phyloP scores from a whole-genome alignment of 2,113 vertebrate species.

The Phylloscopus whistleri region DNA sequence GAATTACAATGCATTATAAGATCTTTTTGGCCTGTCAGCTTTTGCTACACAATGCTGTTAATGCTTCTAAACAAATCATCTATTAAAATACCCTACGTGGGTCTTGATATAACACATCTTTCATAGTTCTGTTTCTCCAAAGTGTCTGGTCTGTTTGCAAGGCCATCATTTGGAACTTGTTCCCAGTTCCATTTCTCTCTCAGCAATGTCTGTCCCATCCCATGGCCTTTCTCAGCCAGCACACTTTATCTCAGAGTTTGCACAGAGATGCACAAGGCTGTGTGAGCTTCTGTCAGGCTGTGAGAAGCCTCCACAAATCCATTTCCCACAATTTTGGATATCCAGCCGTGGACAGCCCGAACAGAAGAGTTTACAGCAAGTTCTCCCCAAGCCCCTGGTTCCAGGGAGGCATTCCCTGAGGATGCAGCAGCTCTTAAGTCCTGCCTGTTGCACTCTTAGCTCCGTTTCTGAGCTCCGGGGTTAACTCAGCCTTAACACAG shows the following conservation, averaged over 20 bases:
- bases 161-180: background rate
- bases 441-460: background rate
- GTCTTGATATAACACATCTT: background rate
- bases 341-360: background rate
- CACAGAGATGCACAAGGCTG: background rate
- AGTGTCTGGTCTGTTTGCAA: background rate
- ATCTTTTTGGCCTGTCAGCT: background rate
- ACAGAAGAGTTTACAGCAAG: background rate
- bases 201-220: background rate
- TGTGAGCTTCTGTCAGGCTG: background rate
- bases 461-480: background rate
- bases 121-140: background rate
- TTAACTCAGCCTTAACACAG: background rate
- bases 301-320: background rate
- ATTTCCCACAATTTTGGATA: background rate
- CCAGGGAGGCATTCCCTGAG: background rate
- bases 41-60: background rate
- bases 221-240: background rate
- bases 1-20: background rate
- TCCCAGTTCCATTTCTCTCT: background rate
- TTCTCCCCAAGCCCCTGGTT: background rate
- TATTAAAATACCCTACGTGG: background rate
- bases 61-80: background rate
- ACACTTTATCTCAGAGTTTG: background rate
- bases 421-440: background rate